Evolutionary conservation across 2,888 invertebrate species (phyloP), one percentile per base, ranked within the genome.

Genomic region (Lutraria lutraria): DNA sequence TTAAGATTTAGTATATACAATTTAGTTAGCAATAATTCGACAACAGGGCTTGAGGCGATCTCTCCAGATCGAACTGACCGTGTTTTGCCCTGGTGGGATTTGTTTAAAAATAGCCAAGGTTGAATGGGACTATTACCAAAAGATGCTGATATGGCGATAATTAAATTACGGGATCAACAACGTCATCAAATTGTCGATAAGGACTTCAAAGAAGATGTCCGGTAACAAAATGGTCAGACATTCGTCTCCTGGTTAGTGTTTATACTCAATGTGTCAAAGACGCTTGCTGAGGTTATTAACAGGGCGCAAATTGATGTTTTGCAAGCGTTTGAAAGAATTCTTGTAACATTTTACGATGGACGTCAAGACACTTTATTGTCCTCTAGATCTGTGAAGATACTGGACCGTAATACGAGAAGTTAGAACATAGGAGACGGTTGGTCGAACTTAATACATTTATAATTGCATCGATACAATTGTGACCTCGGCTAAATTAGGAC

Each of bases 341-440:
- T 84, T 84, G 19, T 25, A 76, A 54, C 29, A 72, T 60, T 84
- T 72, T 54, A 31, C 52, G 76, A 72, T 54, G 25, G 54, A 72
- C 76, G 84, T 76, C 84, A 68, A 84, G 84, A 72, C 53, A 21
- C 76, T 76, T 84, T 76, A 84, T 84, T 53, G 52, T 52, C 31
- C 21, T 25, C 54, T 8, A 25, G 25, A 54, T 31, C 53, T 76
- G 84, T 31, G 54, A 84, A 76, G 34, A 31, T 25, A 84, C 21
- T 25, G 16, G 4, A 52, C 52, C 16, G 84, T 76, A 72, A 43
- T 53, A 54, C 1, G 25, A 21, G 72, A 54, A 21, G 25, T 1
- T 83, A 68, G 68, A 83, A 72, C 52, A 21, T 25, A 4, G 54
- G 31, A 31, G n/a, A 72, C 53, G 19, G 34, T 53, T 54, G 16